Conservation (phyloP, 1,140 invertebrate genomes). For the Zaprionus inermis region DNA sequence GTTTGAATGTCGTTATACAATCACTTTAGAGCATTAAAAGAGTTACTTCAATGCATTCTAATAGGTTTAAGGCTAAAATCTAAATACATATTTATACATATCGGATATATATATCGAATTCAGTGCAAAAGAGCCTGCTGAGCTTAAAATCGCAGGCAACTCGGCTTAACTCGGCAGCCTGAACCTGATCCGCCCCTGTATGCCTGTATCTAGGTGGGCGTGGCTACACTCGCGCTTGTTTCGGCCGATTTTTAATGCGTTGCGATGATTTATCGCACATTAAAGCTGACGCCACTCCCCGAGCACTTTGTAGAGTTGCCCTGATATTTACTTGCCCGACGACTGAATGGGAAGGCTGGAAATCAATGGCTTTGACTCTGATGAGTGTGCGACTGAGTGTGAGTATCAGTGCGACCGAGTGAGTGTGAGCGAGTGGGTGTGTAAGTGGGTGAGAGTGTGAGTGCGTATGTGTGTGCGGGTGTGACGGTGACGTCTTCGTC, state of each 20-base stretch:
- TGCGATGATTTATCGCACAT: conserved; percentile 64
- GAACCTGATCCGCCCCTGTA: too few species aligned
- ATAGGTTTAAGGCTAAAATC: too few species aligned
- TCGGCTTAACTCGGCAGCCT: background rate
- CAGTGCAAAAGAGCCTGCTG: background rate
- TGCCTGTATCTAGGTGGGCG: background rate
- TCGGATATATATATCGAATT: too few species aligned
- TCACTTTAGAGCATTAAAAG: too few species aligned
- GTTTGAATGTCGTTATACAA: too few species aligned
- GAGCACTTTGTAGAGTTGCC: conserved; percentile 20
- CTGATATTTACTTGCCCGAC: conserved; percentile 33
- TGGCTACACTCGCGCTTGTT: background rate
- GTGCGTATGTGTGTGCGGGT: conserved; percentile 11
- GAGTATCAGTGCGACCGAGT: background rate
- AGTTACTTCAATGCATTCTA: too few species aligned
- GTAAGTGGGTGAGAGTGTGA: background rate
- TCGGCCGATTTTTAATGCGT: conserved; percentile 34
- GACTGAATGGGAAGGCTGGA: conserved; percentile 9
- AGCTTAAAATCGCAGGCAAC: background rate
- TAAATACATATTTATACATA: too few species aligned
- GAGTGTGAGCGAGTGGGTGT: background rate
- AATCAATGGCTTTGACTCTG: conserved; percentile 27
- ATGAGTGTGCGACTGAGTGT: conserved; percentile 12
- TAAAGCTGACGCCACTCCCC: conserved; percentile 41
- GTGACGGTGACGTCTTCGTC: conserved; percentile 16